Evolutionary conservation across 2,888 invertebrate species (phyloP).

Genomic region (Sabatieria punctata): DNA sequence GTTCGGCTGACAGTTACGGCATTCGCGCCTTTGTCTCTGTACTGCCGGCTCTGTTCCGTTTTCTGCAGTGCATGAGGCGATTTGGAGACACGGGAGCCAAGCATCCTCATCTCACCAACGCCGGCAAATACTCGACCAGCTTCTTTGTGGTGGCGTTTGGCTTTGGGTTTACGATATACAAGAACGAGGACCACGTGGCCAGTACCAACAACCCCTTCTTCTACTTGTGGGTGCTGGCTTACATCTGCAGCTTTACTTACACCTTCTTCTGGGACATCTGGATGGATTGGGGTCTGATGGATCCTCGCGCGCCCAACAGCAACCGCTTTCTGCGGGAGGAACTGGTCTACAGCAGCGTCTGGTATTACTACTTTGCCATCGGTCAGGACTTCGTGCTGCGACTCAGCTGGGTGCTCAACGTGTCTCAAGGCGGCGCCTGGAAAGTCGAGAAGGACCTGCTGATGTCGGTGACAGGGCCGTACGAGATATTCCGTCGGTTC

Average conservation of each 20-base stretch:
- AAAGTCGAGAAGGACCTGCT: conserved; percentile 26
- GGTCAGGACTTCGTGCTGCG: conserved; percentile 79
- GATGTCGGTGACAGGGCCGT: conserved; percentile 24
- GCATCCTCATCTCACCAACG: conserved; percentile 79
- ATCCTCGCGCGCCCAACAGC: conserved; percentile 67
- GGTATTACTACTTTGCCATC: conserved; percentile 86
- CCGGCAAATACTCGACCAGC: conserved; percentile 91
- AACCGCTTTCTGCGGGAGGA: conserved; percentile 44
- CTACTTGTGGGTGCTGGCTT: conserved; percentile 56
- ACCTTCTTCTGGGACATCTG: conserved; percentile 95
- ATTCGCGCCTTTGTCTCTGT: conserved; percentile 69
- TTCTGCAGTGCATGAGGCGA: conserved; percentile 85
- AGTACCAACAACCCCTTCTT: conserved; percentile 17
- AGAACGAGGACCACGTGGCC: background rate
- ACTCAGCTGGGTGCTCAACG: conserved; percentile 78
- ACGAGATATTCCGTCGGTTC: conserved; percentile 47
- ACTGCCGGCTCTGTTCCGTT: conserved; percentile 90
- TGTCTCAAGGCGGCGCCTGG: conserved; percentile 42
- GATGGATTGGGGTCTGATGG: conserved; percentile 86
- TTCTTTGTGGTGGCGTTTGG: conserved; percentile 75
- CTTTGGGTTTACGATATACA: conserved; percentile 22
- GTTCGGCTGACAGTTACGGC: conserved; percentile 49
- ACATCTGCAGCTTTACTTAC: conserved; percentile 69
- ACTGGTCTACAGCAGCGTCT: conserved; percentile 26
- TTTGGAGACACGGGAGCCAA: conserved; percentile 82